Base-by-base conservation (phyloP, 53 echinoderm and acorn worm genomes). In the Hippasteria phrygiana region DNA sequence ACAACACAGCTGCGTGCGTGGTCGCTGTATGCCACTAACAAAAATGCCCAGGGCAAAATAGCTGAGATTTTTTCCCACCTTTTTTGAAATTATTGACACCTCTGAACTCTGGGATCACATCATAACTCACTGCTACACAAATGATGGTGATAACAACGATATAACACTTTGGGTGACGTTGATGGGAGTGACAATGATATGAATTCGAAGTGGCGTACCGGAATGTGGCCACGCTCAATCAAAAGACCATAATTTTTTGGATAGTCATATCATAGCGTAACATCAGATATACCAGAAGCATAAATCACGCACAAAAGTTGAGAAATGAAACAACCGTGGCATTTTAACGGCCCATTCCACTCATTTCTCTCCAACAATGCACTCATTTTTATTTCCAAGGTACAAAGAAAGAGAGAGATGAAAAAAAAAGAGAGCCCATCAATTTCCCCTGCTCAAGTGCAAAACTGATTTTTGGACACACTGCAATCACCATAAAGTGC, bases 1-100 rank as follows among this genome's bases (percentile, higher is more conserved):
- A 76, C 76, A 64, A 45, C 75, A 81, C 81, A 81, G 27, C 42
- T 81, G 81, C 43, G 65, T 41, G 39, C 36, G n/a, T n/a, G n/a
- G n/a, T n/a, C n/a, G n/a, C n/a, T n/a, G n/a, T 51, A 10, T 63
- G 63, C 12, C 43, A 43, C 42, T 10, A 33, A 20, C 5, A 18
- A 22, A 72, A 41, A 37, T 35, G 66, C 43, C 81, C 81, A 4
- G n/a, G 43, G 81, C 63, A n/a, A 17, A 17, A 62, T 8, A 14
- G n/a, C 62, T 80, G 38, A 56, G 40, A 31, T 62, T 62, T 80
- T 24, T 42, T 51, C 36, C 18, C n/a, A 13, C 1, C 54, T 54
- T 33, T 43, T 56, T 55, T 36, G 22, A 62, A 29, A 64, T 14
- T 64, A 81, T 46, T 62, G 62, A 43, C 81, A 43, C 81, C 81